Evolutionary conservation across 2,113 vertebrate genomes (phyloP).

Genomic region (Glaucidium brasilianum): DNA sequence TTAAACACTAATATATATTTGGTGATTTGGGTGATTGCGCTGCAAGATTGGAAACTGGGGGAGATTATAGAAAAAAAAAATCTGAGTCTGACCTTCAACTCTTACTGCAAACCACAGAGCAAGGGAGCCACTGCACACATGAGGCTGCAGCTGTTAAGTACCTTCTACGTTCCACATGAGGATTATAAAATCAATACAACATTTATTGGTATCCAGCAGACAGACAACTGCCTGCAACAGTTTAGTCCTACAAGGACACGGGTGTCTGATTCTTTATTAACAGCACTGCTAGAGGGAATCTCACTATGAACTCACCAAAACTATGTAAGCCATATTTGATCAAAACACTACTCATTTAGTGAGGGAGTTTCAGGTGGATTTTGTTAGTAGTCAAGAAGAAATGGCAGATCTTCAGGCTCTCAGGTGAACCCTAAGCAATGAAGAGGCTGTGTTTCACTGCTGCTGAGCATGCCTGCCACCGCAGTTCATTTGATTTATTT

Average conservation of each 20-base stretch:
- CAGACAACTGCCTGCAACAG: background rate
- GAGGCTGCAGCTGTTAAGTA: background rate
- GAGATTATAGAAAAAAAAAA: background rate
- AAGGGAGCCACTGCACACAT: background rate
- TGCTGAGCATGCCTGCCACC: background rate
- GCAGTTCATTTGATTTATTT: background rate
- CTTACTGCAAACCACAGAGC: background rate
- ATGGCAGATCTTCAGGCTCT: background rate
- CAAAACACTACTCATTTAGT: background rate
- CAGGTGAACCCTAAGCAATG: background rate
- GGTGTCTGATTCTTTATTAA: background rate
- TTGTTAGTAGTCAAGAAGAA: background rate
- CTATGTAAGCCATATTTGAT: background rate
- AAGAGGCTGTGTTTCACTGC: background rate
- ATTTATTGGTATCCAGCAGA: background rate
- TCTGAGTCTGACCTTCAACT: background rate
- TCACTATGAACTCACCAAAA: background rate
- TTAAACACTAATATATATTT: background rate
- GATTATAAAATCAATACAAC: background rate
- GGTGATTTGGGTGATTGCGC: background rate
- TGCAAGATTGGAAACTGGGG: background rate
- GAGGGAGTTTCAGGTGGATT: background rate
- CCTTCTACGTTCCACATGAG: fast-evolving
- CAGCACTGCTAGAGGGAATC: background rate
- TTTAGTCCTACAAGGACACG: background rate